Base-by-base conservation (phyloP, 1,140 invertebrate genomes). In the Akabosia matsudoensis region DNA sequence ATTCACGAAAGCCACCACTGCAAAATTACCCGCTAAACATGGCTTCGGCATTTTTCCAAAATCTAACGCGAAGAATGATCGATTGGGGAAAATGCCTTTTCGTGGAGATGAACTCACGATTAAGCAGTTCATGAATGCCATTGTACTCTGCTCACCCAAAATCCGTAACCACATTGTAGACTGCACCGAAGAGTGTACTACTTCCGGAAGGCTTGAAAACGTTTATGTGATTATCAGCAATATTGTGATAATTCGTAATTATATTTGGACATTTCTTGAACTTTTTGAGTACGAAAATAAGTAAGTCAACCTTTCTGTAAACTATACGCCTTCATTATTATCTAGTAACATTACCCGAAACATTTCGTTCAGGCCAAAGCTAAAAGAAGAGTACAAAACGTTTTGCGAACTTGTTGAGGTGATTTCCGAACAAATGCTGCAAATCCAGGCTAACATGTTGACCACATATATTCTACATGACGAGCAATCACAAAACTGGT, bases 381-480 rank as follows among this genome's bases (percentile, higher is more conserved):
- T 81, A 22, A 79, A 79, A 37, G 75, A 54, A 73, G 80, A 81
- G 52, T 90, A 91, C 78, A 92, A 92, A 83, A 88, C 90, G 33
- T 93, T 91, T 82, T 87, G 91, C 1, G 91, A 92, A 80, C 92
- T 93, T 90, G 88, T 90, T 0, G 92, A 94, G 83, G 91, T 92
- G 0, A 84, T 93, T 30, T 92, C 90, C 0, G 92, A 93, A 83
- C 86, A 92, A 75, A 86, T 93, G 4, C 82, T 94, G 18, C 92
- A 93, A 85, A 85, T 93, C 1, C 92, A 93, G 81, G 90, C 89
- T 76, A 87, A 92, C 52, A 85, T 93, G 13, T 83, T 93, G 18
- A 88, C 91, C 0, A 85, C 93, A 0, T 93, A 92, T 78, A 90
- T 94, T 37, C 84, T 93, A 13, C 92, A 93, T 82, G 92, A 93